A percentile compares a stretch with the other conserved stretches of the same genome.
Evolutionary conservation across 1,140 invertebrate genomes (phyloP).

Genomic region (Trichomalopsis sarcophagae): DNA sequence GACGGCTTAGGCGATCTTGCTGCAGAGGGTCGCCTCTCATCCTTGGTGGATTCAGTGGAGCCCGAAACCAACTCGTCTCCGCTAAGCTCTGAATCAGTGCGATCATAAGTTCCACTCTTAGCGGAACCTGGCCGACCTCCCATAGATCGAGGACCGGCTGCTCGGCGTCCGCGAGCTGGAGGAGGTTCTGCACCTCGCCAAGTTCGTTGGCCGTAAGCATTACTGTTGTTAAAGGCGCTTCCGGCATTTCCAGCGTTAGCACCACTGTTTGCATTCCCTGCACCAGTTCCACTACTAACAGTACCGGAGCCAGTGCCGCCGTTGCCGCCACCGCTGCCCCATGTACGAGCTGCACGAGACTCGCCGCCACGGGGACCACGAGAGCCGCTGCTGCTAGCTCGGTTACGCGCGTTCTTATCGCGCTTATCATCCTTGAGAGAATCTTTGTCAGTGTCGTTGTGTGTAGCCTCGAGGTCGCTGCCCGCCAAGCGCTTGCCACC

Average conservation of each 20-base stretch:
- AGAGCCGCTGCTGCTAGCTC: conserved; percentile 62
- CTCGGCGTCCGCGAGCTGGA: conserved; percentile 62
- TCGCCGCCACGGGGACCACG: conserved; percentile 62
- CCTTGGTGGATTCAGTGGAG: conserved; percentile 74
- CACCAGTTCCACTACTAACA: conserved; percentile 5
- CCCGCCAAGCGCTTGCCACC: conserved; percentile 43
- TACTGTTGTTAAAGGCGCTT: conserved; percentile 58
- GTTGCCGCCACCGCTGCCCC: conserved; percentile 56
- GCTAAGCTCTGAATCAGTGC: conserved; percentile 78
- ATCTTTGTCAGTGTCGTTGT: conserved; percentile 40
- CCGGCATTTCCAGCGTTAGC: conserved; percentile 56
- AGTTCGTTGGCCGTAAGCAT: conserved; percentile 66
- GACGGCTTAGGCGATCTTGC: conserved; percentile 71
- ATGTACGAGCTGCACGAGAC: conserved; percentile 61
- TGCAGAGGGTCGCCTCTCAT: conserved; percentile 66
- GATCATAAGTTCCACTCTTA: conserved; percentile 71
- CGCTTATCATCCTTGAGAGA: conserved; percentile 68
- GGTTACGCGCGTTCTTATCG: conserved; percentile 68
- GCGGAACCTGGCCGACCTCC: conserved; percentile 65
- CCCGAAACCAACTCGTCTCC: conserved; percentile 76
- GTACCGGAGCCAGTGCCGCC: background rate
- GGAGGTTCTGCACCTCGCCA: conserved; percentile 36
- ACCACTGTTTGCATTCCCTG: background rate
- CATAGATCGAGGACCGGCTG: conserved; percentile 60
- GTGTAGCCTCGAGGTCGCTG: background rate